A percentile compares a stretch with the other conserved stretches of the same genome.
Conservation (phyloP, 2,888 invertebrate species). For the Ceramica pisi region DNA sequence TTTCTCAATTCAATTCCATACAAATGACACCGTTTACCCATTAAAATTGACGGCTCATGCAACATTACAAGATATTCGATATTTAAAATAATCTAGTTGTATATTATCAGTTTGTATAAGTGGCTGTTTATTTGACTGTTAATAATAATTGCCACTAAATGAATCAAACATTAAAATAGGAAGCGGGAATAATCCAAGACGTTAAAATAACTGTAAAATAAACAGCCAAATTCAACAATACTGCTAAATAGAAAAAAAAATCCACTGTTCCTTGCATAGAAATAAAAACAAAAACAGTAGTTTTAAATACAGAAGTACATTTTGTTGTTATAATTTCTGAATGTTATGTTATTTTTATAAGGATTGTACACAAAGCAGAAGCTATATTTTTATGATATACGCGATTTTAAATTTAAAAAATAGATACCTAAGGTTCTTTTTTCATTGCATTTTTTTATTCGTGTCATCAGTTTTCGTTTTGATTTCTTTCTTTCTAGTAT, state of each 20-base stretch:
- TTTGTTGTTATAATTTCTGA: conserved; percentile 63
- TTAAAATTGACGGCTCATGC: too few species aligned
- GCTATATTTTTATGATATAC: conserved; percentile 43
- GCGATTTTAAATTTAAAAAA: conserved; percentile 18
- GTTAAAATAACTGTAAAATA: conserved; percentile 5
- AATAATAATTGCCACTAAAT: background rate
- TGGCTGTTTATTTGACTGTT: conserved; percentile 33
- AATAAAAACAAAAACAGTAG: conserved; percentile 17
- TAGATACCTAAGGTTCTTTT: conserved; percentile 11
- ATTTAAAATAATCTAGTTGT: conserved; percentile 40
- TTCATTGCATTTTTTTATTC: background rate
- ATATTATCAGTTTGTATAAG: background rate
- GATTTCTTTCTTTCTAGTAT: conserved; percentile 4
- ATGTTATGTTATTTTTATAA: conserved; percentile 64
- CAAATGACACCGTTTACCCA: too few species aligned
- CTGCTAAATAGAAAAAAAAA: conserved; percentile 1
- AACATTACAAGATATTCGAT: background rate
- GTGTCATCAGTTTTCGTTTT: background rate
- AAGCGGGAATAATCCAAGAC: background rate
- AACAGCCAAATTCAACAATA: conserved; percentile 7
- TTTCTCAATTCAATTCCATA: too few species aligned
- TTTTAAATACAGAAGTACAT: conserved; percentile 47
- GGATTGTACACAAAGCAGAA: conserved; percentile 61
- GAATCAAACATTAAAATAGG: background rate
- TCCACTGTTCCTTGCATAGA: conserved; percentile 11